Conservation (phyloP, 1,140 invertebrate species). For the Pogonomyrmex barbatus region DNA sequence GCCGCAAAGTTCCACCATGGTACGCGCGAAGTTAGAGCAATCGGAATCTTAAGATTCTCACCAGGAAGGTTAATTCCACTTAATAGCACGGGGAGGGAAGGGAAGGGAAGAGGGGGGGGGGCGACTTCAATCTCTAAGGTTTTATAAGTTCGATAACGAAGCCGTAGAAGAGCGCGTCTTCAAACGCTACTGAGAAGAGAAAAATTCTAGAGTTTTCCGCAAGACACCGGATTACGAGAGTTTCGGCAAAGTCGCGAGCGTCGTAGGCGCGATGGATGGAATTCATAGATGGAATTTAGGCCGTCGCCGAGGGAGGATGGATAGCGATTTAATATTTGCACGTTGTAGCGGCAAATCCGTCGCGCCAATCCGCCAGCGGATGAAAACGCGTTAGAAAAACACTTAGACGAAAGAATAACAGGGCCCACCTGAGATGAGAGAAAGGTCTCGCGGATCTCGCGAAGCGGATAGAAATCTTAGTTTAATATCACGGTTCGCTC, state of each 20-base stretch:
- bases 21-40: constrained; percentile 56
- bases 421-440: not conserved
- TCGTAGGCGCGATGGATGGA: not conserved
- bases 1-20: constrained; percentile 35
- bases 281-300: constrained; percentile 38
- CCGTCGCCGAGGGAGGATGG: not conserved
- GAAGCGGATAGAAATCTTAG: constrained; percentile 32
- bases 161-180: not conserved
- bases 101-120: not conserved
- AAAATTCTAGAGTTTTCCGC: constrained; percentile 18
- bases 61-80: constrained; percentile 59
- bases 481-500: constrained; percentile 42
- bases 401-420: constrained; percentile 23
- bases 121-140: constrained; percentile 51
- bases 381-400: constrained; percentile 34
- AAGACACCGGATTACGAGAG: constrained; percentile 24
- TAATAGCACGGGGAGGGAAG: constrained; percentile 33
- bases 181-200: not conserved
- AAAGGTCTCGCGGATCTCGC: not conserved
- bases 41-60: constrained; percentile 64
- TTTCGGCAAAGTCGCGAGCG: not conserved
- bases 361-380: not conserved
- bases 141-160: constrained; percentile 64
- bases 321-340: constrained; percentile 51
- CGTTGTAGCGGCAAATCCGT: not conserved